These are phyloP conservation scores for Crotophaga sulcirostris DNA, from an alignment of 2,113 vertebrate genomes.

Conservation along the genomic window DNA sequence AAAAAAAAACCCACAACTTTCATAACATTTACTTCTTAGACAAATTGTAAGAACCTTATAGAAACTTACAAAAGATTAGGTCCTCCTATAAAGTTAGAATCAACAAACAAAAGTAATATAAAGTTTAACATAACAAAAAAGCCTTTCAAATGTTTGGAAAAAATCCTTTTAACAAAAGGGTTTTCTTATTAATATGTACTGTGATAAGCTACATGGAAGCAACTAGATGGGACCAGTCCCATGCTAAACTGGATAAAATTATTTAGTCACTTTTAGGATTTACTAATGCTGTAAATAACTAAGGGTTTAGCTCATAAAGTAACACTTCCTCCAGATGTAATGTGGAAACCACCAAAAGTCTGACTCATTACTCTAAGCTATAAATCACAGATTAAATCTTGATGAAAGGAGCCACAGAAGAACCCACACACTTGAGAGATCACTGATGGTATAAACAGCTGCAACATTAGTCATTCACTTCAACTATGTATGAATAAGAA, in stretches of 20 bases:
- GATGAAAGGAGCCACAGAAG: neutral
- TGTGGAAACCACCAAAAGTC: neutral
- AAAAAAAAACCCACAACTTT: neutral
- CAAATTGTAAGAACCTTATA: neutral
- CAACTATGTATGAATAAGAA: neutral
- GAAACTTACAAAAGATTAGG: neutral
- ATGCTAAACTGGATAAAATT: neutral
- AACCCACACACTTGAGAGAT: neutral
- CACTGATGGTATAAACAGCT: neutral
- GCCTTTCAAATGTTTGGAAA: neutral
- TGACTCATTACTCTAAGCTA: neutral
- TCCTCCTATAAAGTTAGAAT: neutral
- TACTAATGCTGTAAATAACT: neutral
- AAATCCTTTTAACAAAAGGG: neutral
- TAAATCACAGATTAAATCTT: constrained; percentile 3
- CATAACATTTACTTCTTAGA: neutral
- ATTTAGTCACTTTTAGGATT: neutral
- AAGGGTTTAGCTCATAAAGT: constrained; percentile 5
- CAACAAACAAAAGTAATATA: neutral
- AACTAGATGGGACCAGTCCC: neutral
- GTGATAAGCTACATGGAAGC: neutral
- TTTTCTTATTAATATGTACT: neutral
- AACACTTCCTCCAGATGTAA: neutral
- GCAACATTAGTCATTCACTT: neutral
- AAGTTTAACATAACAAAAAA: neutral